Conservation (phyloP, 1,140 invertebrate species). For the Drosophila cardini region DNA sequence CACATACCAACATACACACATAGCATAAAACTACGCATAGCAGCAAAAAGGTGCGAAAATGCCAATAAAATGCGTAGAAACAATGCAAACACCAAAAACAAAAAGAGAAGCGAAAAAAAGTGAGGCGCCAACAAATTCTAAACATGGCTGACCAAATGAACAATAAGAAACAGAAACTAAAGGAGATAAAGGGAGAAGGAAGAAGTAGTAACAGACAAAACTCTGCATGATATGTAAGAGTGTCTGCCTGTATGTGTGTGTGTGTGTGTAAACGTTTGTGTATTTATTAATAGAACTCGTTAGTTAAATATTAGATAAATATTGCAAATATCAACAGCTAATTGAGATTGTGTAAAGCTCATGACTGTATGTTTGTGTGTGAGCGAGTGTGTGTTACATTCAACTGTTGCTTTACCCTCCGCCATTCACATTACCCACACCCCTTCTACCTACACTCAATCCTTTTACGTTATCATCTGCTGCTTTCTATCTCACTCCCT, state of each 20-base stretch:
- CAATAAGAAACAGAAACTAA: not conserved
- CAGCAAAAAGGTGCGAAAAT: slow-evolving; percentile 42
- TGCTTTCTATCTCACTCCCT: not conserved
- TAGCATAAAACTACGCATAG: slow-evolving; percentile 17
- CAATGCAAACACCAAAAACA: slow-evolving; percentile 20
- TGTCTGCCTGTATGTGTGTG: not conserved
- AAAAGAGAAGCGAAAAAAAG: not conserved
- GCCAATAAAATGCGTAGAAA: slow-evolving; percentile 35
- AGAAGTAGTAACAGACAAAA: slow-evolving; percentile 2
- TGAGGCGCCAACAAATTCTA: slow-evolving; percentile 22
- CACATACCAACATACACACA: slow-evolving; percentile 22
- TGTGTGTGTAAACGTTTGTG: not conserved
- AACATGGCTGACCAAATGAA: slow-evolving; percentile 21
- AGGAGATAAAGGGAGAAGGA: not conserved
- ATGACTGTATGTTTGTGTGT: not conserved
- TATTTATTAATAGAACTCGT: slow-evolving; percentile 15
- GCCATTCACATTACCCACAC: not conserved
- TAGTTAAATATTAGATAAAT: slow-evolving; percentile 17
- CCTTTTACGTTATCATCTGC: slow-evolving; percentile 12
- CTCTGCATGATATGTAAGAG: not conserved
- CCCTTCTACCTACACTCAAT: not conserved
- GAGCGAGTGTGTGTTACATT: not conserved
- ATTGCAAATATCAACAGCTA: slow-evolving; percentile 11
- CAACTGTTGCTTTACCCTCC: slow-evolving; percentile 10
- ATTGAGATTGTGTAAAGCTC: slow-evolving; percentile 17